Conservation (phyloP, 1,140 invertebrate genomes). For the Conus ventricosus region DNA sequence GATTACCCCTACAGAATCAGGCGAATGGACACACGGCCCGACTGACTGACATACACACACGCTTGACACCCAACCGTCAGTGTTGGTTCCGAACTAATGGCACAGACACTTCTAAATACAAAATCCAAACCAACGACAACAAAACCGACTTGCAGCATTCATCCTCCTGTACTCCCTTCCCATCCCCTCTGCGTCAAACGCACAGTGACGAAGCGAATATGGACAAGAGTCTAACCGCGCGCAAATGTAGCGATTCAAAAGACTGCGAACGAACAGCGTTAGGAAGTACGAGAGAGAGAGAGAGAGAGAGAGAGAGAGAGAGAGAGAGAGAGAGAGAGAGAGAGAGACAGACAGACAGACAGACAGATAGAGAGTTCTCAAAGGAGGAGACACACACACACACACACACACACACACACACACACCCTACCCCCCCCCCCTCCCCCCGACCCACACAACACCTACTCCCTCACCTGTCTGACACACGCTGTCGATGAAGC, state of each 20-base stretch:
- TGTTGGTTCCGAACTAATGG: too few relatives aligned
- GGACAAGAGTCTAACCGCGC: too few relatives aligned
- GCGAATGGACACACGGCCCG: background rate
- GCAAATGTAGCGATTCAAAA: too few relatives aligned
- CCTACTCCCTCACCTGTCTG: constrained; percentile 59
- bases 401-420: background rate
- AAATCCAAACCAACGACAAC: too few relatives aligned
- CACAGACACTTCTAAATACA: too few relatives aligned
- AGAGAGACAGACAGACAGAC: constrained; percentile 16
- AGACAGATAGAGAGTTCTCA: background rate
- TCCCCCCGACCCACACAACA: background rate
- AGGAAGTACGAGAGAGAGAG: background rate
- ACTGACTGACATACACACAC: too few relatives aligned
- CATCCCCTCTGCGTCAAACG: too few relatives aligned
- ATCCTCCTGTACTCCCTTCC: too few relatives aligned
- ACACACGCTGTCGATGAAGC: constrained; percentile 86
- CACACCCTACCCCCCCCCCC: background rate
- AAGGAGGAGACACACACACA: background rate
- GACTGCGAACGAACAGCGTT: too few relatives aligned
- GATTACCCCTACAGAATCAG: background rate
- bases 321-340: background rate
- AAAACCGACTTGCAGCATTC: too few relatives aligned
- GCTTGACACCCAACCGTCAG: too few relatives aligned
- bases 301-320: constrained; percentile 16
- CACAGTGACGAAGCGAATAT: too few relatives aligned